A percentile compares a stretch with the other conserved stretches of the same genome.
Conservation (phyloP, 2,797 vertebrate species). For the Pseudomugil gertrudae region DNA sequence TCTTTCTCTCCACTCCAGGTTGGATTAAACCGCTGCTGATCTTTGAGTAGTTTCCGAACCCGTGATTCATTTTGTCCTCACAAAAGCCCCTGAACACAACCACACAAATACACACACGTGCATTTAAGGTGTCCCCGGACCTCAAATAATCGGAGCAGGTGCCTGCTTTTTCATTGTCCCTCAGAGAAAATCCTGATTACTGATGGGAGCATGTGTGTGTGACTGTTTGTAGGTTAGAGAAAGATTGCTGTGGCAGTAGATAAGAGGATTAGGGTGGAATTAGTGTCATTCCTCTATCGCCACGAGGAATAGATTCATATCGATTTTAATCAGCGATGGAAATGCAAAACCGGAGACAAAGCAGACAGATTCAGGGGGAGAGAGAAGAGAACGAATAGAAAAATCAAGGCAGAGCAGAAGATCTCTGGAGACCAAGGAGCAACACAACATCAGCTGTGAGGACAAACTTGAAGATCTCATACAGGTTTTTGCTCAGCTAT, state of each 20-base stretch:
- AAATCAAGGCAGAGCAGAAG: constrained; percentile 14
- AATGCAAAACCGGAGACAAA: constrained; percentile 38
- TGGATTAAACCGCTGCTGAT: constrained; percentile 27
- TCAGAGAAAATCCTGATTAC: constrained; percentile 75
- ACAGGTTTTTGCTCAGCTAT: background rate
- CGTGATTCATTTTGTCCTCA: constrained; percentile 15
- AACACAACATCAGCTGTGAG: background rate
- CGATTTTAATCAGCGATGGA: constrained; percentile 82
- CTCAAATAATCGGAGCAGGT: constrained; percentile 54
- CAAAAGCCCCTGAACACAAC: constrained; percentile 18
- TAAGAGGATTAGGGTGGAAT: constrained; percentile 88
- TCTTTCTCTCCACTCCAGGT: constrained; percentile 23
- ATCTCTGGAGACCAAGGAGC: constrained; percentile 14
- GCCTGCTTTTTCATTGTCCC: constrained; percentile 60
- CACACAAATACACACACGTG: constrained; percentile 6
- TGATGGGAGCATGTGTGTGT: constrained; percentile 42
- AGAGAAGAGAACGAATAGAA: constrained; percentile 7
- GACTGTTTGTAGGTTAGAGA: constrained; percentile 81
- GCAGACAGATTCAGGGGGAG: constrained; percentile 16
- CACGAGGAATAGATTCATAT: constrained; percentile 80
- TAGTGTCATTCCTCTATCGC: constrained; percentile 83
- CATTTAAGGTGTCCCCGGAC: constrained; percentile 40
- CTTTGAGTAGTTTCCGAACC: constrained; percentile 26
- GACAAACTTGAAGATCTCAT: background rate
- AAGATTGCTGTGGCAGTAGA: constrained; percentile 78